Percentiles rank a stretch among this genome's conserved stretches.
phyloP scores from a whole-genome alignment of 2,113 vertebrate species.

The Rhegmatorhina hoffmannsi region DNA sequence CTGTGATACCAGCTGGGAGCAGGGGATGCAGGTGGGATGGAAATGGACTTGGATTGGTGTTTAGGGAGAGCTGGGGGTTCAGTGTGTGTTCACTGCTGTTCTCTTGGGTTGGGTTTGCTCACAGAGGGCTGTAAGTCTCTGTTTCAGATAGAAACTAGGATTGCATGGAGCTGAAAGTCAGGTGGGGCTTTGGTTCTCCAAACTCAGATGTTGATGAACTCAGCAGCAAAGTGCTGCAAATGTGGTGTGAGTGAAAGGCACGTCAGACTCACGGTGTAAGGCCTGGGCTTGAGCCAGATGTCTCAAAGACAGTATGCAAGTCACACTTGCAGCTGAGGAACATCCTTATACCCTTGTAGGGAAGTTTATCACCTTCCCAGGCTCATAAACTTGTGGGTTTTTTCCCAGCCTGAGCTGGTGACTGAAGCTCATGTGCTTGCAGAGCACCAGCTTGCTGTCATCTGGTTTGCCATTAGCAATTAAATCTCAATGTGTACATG shows the following conservation, averaged over 20 bases:
- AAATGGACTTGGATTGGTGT: not conserved
- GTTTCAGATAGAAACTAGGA: not conserved
- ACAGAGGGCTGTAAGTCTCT: not conserved
- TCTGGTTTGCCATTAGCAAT: not conserved
- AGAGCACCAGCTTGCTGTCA: not conserved
- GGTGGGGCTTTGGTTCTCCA: not conserved
- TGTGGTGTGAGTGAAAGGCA: not conserved
- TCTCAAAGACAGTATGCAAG: not conserved
- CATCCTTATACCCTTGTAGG: not conserved
- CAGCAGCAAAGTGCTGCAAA: not conserved
- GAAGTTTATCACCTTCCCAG: not conserved
- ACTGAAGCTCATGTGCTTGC: not conserved
- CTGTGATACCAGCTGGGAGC: not conserved
- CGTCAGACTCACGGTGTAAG: accelerated
- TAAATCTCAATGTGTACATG: not conserved
- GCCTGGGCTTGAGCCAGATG: not conserved
- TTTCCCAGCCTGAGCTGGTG: not conserved
- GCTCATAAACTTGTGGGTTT: not conserved
- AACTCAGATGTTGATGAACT: not conserved
- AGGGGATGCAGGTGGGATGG: not conserved
- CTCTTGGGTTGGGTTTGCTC: not conserved
- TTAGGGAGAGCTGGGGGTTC: not conserved
- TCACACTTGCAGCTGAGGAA: not conserved
- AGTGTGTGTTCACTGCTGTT: not conserved
- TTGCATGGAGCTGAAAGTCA: not conserved